Conservation (phyloP, 2,888 invertebrate species). For the Pasiphila rectangulata region DNA sequence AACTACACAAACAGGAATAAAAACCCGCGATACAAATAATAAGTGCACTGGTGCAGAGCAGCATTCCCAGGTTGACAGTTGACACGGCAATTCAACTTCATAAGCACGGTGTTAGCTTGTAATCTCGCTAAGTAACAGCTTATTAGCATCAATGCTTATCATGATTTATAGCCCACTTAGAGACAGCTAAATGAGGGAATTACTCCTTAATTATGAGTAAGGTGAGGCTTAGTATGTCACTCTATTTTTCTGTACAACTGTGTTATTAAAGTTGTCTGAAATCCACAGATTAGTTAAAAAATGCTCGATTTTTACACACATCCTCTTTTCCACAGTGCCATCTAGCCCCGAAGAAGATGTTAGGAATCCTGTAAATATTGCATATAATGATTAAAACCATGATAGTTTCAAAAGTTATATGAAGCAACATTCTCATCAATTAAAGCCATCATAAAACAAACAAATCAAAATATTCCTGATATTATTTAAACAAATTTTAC, state of each 20-base stretch:
- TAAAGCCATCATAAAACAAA: background rate
- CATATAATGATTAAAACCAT: too few relatives aligned
- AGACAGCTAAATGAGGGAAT: slow-evolving; percentile 30
- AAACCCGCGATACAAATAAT: background rate
- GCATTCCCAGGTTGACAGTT: slow-evolving; percentile 8
- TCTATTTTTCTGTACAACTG: too few relatives aligned
- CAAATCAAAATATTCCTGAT: background rate
- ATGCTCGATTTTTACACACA: background rate
- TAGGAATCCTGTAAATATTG: too few relatives aligned
- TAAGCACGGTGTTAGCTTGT: slow-evolving; percentile 13
- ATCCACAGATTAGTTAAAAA: too few relatives aligned
- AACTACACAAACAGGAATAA: background rate
- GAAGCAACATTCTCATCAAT: background rate
- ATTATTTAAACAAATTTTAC: too few relatives aligned
- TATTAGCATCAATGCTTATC: slow-evolving; percentile 23
- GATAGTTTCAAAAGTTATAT: background rate
- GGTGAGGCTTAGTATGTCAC: slow-evolving; percentile 32
- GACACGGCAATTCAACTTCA: slow-evolving; percentile 17
- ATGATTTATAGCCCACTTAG: slow-evolving; percentile 22
- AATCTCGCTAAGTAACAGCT: slow-evolving; percentile 27
- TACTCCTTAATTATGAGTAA: slow-evolving; percentile 22
- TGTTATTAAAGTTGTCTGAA: too few relatives aligned
- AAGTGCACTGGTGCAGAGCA: background rate
- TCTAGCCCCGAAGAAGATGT: too few relatives aligned
- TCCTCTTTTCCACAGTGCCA: too few relatives aligned